phyloP scores from a whole-genome alignment of 2,797 vertebrate genomes.

The Oophaga sylvatica region DNA sequence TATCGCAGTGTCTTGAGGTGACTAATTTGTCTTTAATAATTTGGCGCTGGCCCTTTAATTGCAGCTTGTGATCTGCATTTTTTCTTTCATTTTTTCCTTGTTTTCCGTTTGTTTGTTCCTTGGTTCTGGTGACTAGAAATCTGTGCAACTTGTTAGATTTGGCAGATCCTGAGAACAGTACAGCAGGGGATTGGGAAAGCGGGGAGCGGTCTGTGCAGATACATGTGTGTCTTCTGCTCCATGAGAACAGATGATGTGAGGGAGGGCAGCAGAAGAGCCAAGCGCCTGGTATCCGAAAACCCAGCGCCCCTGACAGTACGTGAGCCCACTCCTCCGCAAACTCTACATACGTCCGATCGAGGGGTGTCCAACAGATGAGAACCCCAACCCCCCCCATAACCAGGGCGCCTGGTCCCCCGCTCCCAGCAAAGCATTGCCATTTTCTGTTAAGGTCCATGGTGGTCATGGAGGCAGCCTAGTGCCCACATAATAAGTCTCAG shows the following conservation, averaged over 20 bases:
- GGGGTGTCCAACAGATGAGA: too few species aligned
- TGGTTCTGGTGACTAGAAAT: conserved; percentile 38
- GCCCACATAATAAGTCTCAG: too few species aligned
- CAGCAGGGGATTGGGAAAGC: conserved; percentile 36
- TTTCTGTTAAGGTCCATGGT: too few species aligned
- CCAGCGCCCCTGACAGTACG: neutral
- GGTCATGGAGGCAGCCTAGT: too few species aligned
- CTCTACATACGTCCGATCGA: too few species aligned
- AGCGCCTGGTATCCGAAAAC: neutral
- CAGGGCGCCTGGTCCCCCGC: too few species aligned
- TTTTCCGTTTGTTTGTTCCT: conserved; percentile 28
- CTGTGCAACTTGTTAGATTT: conserved; percentile 36
- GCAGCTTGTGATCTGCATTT: neutral
- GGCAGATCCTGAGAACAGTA: conserved; percentile 34
- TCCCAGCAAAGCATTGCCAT: too few species aligned
- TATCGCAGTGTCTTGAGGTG: neutral
- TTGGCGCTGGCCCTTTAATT: conserved; percentile 11
- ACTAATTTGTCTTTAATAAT: conserved; percentile 28
- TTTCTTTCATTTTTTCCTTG: neutral
- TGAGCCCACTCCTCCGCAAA: neutral
- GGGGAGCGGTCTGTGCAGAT: conserved; percentile 15
- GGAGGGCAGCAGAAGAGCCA: conserved; percentile 36
- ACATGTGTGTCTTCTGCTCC: conserved; percentile 39
- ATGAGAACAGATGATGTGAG: conserved; percentile 54
- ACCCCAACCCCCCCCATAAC: too few species aligned